Evolutionary conservation across 2,113 vertebrate species (phyloP), one percentile per base, ranked within the genome.

Genomic region (Pollachius pollachius): DNA sequence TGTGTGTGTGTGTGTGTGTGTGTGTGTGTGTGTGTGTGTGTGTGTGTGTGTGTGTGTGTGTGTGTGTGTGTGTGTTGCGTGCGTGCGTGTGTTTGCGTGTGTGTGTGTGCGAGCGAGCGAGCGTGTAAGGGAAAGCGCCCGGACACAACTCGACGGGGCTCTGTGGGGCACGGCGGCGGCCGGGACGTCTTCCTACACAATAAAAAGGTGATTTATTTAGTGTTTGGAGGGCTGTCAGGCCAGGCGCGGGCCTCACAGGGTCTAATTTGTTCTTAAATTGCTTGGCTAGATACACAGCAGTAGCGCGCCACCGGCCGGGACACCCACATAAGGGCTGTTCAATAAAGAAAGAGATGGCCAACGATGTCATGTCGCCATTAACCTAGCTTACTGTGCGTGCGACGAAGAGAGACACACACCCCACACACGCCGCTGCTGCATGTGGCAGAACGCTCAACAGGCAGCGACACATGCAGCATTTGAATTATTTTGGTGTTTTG

Each of bases 161-260:
- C 37, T 41, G 6, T 41, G 37, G 37, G 3, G 19, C 19, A 5
- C 6, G 62, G 13, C 23, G 4, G 62, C 15, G 21, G 62, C 13
- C 7, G 21, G 15, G 13, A 52, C 76, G 65, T 69, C 67, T 77
- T 76, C 75, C 74, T 60, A 62, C 74, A 74, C 73, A 87, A 76
- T 80, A 75, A 77, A 81, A 85, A 82, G 67, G 76, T 85, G 78
- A 83, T 89, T 88, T 82, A 83, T 86, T 86, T 85, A 80, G 71
- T 77, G 69, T 85, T 75, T 79, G 74, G 72, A 60, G 62, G 77
- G 69, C 73, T 85, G 81, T 86, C 83, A 84, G 73, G 72, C 69
- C 67, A 60, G 67, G 68, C 67, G 64, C 16, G 48, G 61, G 71
- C 84, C 78, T 87, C 81, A 78, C 69, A 69, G 69, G 64, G 72